Base-by-base conservation (phyloP, 2,888 invertebrate species). In the Brachynemurus nebulosus region DNA sequence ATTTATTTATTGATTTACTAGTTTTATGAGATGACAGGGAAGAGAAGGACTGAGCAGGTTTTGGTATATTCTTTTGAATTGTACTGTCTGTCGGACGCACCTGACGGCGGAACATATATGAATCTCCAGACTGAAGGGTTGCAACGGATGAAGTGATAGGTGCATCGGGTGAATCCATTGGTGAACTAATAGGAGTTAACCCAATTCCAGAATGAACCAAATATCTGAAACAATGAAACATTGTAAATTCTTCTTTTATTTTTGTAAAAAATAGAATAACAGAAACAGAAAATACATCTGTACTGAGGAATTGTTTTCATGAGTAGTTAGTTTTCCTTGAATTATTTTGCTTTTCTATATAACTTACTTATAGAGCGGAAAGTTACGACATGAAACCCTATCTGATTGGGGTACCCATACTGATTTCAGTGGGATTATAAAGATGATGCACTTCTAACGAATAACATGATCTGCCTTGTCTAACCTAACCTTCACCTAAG, bases 161-260 rank as follows among this genome's bases (percentile, higher is more conserved):
- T 39, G 72, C 80, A 55, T 84, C 84, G 17, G 84, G 83, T 11
- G 84, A 85, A 62, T 88, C 86, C 60, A 86, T 67, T n/a, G 88
- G 86, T 49, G 85, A 86, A 52, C 83, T 84, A 47, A 82, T 70
- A 4, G 85, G 79, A 42, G 85, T 84, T 16, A 19, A 19, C 40
- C 85, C 86, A 52, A 79, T 72, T 59, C 82, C 83, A 53, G 84
- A 81, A 65, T 86, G 86, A 46, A 86, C 79, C 57, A 85, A 78
- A 65, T 83, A 84, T 70, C 88, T 86, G 71, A 52, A 72, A 71
- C 48, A 44, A 16, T 37, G 41, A 51, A 44, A 52, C 46, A 44
- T 49, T 11, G 18, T 8, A n/a, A 37, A 17, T n/a, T 12, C 12
- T n/a, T 35, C 8, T 25, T 25, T 25, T 25, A 25, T 11, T 9